Percentiles rank a stretch among this genome's conserved stretches.
phyloP scores from a whole-genome alignment of 2,888 invertebrate genomes.

The Perithous albicinctus region DNA sequence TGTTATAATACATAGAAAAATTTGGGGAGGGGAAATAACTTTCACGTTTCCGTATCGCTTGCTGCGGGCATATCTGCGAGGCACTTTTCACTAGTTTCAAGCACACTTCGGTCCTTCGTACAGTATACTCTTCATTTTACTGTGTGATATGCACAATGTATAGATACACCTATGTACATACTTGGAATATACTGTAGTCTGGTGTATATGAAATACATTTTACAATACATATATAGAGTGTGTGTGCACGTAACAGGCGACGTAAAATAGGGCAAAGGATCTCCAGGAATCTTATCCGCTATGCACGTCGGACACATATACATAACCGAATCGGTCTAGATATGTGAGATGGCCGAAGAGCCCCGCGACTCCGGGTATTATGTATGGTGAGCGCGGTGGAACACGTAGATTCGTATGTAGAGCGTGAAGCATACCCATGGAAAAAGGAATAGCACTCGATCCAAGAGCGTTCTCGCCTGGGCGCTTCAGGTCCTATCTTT shows the following conservation, averaged over 20 bases:
- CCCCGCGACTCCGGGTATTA: slow-evolving; percentile 30
- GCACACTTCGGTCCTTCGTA: slow-evolving; percentile 20
- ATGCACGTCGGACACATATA: slow-evolving; percentile 66
- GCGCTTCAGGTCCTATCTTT: slow-evolving; percentile 60
- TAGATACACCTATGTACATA: slow-evolving; percentile 7
- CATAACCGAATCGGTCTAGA: slow-evolving; percentile 62
- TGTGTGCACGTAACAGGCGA: slow-evolving; percentile 21
- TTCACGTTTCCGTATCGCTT: slow-evolving; percentile 43
- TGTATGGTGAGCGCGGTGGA: slow-evolving; percentile 50
- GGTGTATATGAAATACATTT: slow-evolving; percentile 4
- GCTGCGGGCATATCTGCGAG: slow-evolving; percentile 39
- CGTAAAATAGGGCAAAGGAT: slow-evolving; percentile 41
- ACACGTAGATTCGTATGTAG: slow-evolving; percentile 69
- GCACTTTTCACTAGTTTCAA: slow-evolving; percentile 47
- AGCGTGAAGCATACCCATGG: slow-evolving; percentile 64
- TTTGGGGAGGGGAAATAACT: slow-evolving; percentile 48
- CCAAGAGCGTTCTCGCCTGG: slow-evolving; percentile 40
- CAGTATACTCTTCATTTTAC: slow-evolving; percentile 28
- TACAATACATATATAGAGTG: not conserved
- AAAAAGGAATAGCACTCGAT: slow-evolving; percentile 56
- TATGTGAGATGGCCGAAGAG: slow-evolving; percentile 48
- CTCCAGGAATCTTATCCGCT: slow-evolving; percentile 59
- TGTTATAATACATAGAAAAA: slow-evolving; percentile 24
- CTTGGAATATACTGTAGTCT: not conserved
- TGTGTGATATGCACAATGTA: slow-evolving; percentile 17